These are phyloP conservation scores for Gobio gobio DNA, from an alignment of 2,113 vertebrate species.

Conservation along the genomic window DNA sequence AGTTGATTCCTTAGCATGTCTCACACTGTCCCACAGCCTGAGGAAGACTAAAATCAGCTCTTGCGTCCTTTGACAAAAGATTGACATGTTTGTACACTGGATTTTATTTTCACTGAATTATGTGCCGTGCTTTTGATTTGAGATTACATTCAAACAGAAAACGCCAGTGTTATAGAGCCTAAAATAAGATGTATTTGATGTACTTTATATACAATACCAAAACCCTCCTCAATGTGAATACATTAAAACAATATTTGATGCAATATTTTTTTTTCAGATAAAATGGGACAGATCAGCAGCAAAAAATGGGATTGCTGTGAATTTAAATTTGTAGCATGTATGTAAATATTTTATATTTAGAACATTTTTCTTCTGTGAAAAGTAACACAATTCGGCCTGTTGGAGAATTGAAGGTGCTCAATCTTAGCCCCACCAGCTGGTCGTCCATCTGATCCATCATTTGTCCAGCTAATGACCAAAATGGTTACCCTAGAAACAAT, in stretches of 20 bases:
- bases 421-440: background rate
- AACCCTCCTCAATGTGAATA: background rate
- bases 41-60: background rate
- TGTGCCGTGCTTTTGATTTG: background rate
- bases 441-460: background rate
- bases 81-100: conserved; percentile 11
- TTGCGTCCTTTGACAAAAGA: background rate
- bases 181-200: background rate
- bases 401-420: background rate
- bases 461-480: background rate
- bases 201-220: background rate
- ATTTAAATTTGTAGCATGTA: background rate
- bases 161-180: background rate
- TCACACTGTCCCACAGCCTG: background rate
- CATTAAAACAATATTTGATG: background rate
- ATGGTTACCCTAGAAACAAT: background rate
- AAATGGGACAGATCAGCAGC: background rate
- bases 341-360: background rate
- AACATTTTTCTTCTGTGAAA: background rate
- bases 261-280: background rate
- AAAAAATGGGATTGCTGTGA: background rate
- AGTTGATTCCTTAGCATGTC: background rate
- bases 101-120: background rate
- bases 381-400: background rate
- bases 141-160: background rate